phyloP scores from a whole-genome alignment of 2,797 vertebrate species.

The Falco novaeseelandiae region DNA sequence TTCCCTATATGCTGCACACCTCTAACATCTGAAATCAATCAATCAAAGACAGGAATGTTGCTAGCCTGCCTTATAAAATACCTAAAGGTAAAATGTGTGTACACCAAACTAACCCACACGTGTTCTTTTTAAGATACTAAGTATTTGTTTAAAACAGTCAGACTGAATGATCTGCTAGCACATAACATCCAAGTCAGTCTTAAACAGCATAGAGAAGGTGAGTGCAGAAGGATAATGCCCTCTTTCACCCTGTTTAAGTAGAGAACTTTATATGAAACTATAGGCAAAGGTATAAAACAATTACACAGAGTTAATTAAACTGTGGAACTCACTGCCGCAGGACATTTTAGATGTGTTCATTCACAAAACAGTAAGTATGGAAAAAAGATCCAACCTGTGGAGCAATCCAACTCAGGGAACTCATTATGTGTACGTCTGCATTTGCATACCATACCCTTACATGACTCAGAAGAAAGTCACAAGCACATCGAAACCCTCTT shows the following conservation, averaged over 20 bases:
- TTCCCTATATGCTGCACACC: background rate
- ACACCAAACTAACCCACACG: background rate
- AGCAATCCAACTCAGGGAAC: background rate
- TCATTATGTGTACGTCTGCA: background rate
- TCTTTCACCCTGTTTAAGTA: background rate
- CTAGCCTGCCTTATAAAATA: background rate
- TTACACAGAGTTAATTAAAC: background rate
- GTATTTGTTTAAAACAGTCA: background rate
- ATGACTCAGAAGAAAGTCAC: background rate
- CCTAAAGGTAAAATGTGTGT: background rate
- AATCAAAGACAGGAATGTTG: background rate
- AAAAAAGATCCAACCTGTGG: background rate
- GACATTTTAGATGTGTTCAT: background rate
- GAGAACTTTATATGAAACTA: background rate
- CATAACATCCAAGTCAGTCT: background rate
- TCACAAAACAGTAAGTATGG: fast-evolving
- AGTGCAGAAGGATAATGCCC: background rate
- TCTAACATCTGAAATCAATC: background rate
- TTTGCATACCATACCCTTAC: background rate
- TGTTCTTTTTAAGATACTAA: background rate
- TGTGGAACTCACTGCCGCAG: background rate
- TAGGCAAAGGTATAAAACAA: background rate
- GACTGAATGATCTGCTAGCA: background rate
- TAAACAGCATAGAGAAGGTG: background rate
- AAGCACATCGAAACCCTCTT: background rate